A percentile compares a stretch with the other conserved stretches of the same genome.
Evolutionary conservation across 2,113 vertebrate genomes (phyloP).

Genomic region (Paraplagusia blochii): DNA sequence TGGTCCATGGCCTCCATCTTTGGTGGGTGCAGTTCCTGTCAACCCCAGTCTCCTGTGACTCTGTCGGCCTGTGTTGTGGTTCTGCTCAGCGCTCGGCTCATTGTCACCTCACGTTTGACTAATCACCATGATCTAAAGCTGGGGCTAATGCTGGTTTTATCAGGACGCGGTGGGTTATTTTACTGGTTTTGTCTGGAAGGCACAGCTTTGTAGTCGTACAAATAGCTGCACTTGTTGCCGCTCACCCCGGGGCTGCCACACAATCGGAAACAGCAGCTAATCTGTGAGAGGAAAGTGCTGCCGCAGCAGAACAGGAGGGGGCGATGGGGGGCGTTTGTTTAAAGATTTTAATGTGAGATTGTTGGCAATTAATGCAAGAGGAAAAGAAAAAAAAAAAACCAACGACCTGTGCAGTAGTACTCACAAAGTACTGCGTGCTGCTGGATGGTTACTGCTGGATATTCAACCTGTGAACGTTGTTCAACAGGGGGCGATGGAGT

Average conservation of each 20-base stretch:
- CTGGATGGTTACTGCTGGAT: no score
- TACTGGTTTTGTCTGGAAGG: constrained; percentile 52
- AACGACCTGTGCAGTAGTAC: constrained; percentile 41
- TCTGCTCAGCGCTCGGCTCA: no score
- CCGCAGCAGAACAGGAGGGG: constrained; percentile 34
- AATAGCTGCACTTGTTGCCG: constrained; percentile 56
- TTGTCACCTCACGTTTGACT: no score
- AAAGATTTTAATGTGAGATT: constrained; percentile 41
- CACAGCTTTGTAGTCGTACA: constrained; percentile 60
- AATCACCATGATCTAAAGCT: constrained; percentile 60
- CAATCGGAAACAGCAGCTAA: constrained; percentile 50
- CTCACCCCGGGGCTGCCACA: constrained; percentile 47
- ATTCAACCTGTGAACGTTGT: no score
- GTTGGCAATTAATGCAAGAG: constrained; percentile 57
- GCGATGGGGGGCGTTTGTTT: constrained; percentile 47
- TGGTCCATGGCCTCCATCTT: no score
- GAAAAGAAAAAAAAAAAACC: constrained; percentile 18
- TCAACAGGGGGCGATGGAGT: no score
- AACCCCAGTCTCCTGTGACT: no score
- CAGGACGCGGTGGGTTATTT: constrained; percentile 42
- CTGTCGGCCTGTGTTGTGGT: not conserved
- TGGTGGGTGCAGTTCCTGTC: no score
- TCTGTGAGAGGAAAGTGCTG: constrained; percentile 38
- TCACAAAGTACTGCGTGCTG: constrained; percentile 7
- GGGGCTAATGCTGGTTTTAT: constrained; percentile 55